Evolutionary conservation across 1,140 invertebrate genomes (phyloP).

Genomic region (Colletes gigas): DNA sequence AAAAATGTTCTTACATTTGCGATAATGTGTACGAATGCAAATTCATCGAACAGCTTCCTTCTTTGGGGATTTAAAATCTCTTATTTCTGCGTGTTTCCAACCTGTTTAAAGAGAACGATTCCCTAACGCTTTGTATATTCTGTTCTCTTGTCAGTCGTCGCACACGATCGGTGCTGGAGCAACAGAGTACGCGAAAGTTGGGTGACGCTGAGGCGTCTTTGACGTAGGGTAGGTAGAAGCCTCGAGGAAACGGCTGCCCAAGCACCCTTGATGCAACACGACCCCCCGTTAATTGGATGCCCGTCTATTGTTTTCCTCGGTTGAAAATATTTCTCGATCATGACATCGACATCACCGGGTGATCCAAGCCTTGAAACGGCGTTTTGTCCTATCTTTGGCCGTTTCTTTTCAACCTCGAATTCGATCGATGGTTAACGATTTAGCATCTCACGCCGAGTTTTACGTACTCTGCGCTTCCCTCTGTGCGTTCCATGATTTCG

Average conservation of each 20-base stretch:
- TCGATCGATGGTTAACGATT: slow-evolving; percentile 7
- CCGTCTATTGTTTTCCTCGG: slow-evolving; percentile 44
- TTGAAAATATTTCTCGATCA: slow-evolving; percentile 51
- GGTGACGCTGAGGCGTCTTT: too few relatives aligned
- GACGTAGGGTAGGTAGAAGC: slow-evolving; percentile 23
- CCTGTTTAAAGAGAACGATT: too few relatives aligned
- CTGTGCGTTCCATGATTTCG: too few relatives aligned
- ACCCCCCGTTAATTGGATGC: slow-evolving; percentile 47
- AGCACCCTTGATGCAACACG: slow-evolving; percentile 51
- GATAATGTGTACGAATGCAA: neutral
- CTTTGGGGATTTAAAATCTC: too few relatives aligned
- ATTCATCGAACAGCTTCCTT: too few relatives aligned
- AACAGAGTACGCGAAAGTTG: too few relatives aligned
- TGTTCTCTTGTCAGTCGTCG: too few relatives aligned
- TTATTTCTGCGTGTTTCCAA: too few relatives aligned
- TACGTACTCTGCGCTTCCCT: too few relatives aligned
- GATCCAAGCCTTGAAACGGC: slow-evolving; percentile 37
- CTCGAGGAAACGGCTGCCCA: slow-evolving; percentile 31
- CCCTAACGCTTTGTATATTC: too few relatives aligned
- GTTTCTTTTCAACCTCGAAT: slow-evolving; percentile 3
- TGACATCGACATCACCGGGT: neutral
- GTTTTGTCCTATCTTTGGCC: slow-evolving; percentile 26
- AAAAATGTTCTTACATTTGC: neutral
- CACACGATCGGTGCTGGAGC: too few relatives aligned
- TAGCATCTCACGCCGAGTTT: too few relatives aligned